phyloP scores from a whole-genome alignment of 2,888 invertebrate genomes.

The Watsonalla binaria region DNA sequence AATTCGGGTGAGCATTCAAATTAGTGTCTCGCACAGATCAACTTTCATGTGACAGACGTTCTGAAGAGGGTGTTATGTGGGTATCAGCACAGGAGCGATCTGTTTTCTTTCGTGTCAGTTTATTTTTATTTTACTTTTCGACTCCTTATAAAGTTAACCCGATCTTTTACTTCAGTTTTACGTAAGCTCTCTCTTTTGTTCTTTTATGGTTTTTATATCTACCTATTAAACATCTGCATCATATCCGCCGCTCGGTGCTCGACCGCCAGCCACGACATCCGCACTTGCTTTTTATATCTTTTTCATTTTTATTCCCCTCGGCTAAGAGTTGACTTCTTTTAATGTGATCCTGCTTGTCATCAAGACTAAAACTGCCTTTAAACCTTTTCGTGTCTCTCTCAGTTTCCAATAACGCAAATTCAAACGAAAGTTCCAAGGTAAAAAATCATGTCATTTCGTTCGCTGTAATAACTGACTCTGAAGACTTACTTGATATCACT shows the following conservation, averaged over 20 bases:
- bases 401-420: too few species aligned
- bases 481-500: too few species aligned
- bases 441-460: too few species aligned
- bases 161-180: conserved; percentile 17
- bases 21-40: conserved; percentile 34
- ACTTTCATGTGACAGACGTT: conserved; percentile 43
- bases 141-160: conserved; percentile 9
- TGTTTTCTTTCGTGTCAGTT: conserved; percentile 42
- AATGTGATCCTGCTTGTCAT: conserved; percentile 16
- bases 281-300: conserved; percentile 48
- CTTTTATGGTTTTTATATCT: conserved; percentile 31
- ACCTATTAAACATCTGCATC: conserved; percentile 48
- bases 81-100: conserved; percentile 29
- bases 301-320: conserved; percentile 43
- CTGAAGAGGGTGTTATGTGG: conserved; percentile 46
- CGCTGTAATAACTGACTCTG: too few species aligned
- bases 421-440: too few species aligned
- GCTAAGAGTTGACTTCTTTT: conserved; percentile 22
- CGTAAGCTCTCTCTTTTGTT: conserved; percentile 21
- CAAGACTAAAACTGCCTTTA: too few species aligned
- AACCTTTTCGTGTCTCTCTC: too few species aligned
- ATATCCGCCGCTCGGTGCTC: conserved; percentile 35
- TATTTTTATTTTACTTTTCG: conserved; percentile 22
- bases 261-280: conserved; percentile 40
- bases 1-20: conserved; percentile 31